These are phyloP conservation scores for Drosophila lacertosa DNA, from an alignment of 1,140 invertebrate genomes.

Conservation along the genomic window DNA sequence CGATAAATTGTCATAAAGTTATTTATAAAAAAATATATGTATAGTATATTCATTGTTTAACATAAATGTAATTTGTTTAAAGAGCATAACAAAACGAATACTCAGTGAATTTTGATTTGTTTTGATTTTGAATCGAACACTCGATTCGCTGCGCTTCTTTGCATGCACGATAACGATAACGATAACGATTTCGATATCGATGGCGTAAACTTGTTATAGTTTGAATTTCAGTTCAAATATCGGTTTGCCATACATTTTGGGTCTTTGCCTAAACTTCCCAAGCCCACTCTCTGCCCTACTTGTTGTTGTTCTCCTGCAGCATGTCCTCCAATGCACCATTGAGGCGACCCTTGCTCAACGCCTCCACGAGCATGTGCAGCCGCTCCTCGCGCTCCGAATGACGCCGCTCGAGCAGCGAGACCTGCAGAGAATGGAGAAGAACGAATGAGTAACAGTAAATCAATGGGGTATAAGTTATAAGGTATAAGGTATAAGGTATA, in stretches of 20 bases:
- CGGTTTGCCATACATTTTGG: neutral
- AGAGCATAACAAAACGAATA: conserved; percentile 7
- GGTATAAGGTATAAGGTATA: no score
- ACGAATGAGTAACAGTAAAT: neutral
- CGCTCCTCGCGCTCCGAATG: conserved; percentile 83
- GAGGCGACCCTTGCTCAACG: conserved; percentile 79
- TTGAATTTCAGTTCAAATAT: neutral
- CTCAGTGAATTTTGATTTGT: conserved; percentile 2
- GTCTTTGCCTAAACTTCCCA: neutral
- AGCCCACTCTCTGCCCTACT: conserved; percentile 27
- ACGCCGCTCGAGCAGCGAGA: conserved; percentile 76
- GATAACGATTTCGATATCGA: conserved; percentile 6
- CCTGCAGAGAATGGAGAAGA: conserved; percentile 54
- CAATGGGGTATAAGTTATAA: no score
- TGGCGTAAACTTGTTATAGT: neutral
- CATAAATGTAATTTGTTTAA: conserved; percentile 10
- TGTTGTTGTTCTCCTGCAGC: conserved; percentile 77
- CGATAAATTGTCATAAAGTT: conserved; percentile 1
- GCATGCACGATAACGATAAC: neutral
- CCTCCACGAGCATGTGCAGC: conserved; percentile 83
- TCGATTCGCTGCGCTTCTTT: neutral
- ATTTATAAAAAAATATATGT: conserved; percentile 6
- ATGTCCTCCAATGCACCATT: conserved; percentile 79
- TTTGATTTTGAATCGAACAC: neutral
- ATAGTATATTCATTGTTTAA: conserved; percentile 1